Percentiles rank a stretch among this genome's conserved stretches.
Conservation (phyloP, 2,888 invertebrate species). For the Aleiodes testaceus region DNA sequence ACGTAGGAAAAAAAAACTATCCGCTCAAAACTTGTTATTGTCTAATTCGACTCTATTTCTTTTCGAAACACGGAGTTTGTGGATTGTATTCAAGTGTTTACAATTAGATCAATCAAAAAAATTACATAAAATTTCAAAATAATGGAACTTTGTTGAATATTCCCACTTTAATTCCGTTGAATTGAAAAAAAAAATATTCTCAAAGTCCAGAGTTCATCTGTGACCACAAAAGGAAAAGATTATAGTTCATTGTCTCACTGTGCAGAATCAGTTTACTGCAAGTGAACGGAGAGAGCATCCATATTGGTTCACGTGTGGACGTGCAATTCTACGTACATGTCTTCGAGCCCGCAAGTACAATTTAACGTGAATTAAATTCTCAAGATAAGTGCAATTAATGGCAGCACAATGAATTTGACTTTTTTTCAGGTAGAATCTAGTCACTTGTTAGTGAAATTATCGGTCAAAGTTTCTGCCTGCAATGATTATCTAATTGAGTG, state of each 20-base stretch:
- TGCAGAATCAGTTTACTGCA: slow-evolving; percentile 22
- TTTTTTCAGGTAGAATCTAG: slow-evolving; percentile 39
- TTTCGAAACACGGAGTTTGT: too few relatives aligned
- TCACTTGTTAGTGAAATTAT: slow-evolving; percentile 43
- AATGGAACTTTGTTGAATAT: too few relatives aligned
- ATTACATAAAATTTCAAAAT: too few relatives aligned
- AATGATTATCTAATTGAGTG: too few relatives aligned
- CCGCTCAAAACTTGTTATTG: too few relatives aligned
- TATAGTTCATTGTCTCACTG: slow-evolving; percentile 2
- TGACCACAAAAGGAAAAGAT: slow-evolving; percentile 1
- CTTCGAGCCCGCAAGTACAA: slow-evolving; percentile 3
- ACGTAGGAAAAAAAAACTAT: too few relatives aligned
- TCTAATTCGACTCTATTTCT: too few relatives aligned
- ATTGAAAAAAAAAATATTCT: too few relatives aligned
- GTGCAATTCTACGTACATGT: slow-evolving; percentile 25
- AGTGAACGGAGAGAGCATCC: background rate
- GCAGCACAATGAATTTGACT: slow-evolving; percentile 32
- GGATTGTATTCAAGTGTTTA: too few relatives aligned
- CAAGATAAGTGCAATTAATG: slow-evolving; percentile 14
- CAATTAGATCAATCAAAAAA: too few relatives aligned
- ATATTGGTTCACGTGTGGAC: slow-evolving; percentile 21
- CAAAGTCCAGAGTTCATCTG: background rate
- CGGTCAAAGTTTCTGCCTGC: background rate
- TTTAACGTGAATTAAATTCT: slow-evolving; percentile 34
- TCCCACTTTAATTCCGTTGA: too few relatives aligned